Conservation (phyloP, 2,797 vertebrate species). For the Poliocrania exsul region DNA sequence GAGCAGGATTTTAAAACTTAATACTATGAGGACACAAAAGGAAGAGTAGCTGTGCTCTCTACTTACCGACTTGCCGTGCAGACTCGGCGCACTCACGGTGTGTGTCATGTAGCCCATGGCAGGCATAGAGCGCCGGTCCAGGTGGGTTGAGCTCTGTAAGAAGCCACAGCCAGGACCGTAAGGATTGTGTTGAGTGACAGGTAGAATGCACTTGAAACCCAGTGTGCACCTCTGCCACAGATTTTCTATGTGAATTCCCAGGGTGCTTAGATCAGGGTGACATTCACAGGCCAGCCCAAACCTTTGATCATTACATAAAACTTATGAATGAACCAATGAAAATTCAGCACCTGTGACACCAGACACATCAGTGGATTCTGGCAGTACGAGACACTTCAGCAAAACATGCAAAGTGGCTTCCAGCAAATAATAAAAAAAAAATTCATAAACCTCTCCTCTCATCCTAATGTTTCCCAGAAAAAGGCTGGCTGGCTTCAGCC, state of each 20-base stretch:
- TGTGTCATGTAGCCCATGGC: conserved; percentile 98
- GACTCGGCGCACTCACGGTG: conserved; percentile 96
- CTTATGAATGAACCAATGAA: not conserved
- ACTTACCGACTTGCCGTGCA: conserved; percentile 97
- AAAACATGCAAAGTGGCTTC: not conserved
- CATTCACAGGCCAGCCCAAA: not conserved
- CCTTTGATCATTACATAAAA: not conserved
- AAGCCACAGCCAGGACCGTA: conserved; percentile 3
- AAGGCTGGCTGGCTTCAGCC: not conserved
- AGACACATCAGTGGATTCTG: not conserved
- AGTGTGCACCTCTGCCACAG: not conserved
- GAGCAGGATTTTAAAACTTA: not conserved
- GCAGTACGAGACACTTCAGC: not conserved
- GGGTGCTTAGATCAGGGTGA: not conserved
- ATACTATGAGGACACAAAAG: not conserved
- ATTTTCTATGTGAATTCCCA: not conserved
- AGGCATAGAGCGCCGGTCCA: conserved; percentile 92
- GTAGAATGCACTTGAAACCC: not conserved
- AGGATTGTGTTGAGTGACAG: not conserved
- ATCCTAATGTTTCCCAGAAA: not conserved
- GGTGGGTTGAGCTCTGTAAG: conserved; percentile 84
- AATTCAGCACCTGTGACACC: not conserved
- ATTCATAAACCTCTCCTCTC: not conserved
- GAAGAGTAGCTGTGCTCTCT: not conserved
- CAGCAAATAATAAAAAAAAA: not conserved